These are phyloP conservation scores for Poeciliopsis infans DNA, from an alignment of 2,797 vertebrate species.

Conservation along the genomic window DNA sequence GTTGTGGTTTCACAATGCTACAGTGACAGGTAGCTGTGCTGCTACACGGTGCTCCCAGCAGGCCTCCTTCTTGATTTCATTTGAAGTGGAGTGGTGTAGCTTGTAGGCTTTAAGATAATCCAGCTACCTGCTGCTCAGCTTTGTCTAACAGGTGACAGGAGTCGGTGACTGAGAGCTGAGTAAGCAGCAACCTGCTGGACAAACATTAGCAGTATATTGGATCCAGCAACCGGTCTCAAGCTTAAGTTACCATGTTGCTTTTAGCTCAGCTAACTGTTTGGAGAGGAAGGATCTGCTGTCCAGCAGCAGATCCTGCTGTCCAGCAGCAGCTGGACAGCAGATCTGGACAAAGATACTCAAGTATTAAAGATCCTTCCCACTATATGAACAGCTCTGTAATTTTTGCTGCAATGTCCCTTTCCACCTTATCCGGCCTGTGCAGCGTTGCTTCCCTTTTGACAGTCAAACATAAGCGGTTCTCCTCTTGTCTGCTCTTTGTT, in stretches of 20 bases:
- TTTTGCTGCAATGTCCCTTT: not conserved
- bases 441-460: not conserved
- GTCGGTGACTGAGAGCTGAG: not conserved
- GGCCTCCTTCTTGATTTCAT: not conserved
- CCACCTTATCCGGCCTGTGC: not conserved
- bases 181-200: conserved; percentile 4
- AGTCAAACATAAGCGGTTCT: not conserved
- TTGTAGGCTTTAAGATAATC: conserved; percentile 19
- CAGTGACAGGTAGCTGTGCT: conserved; percentile 1
- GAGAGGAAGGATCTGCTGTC: conserved; percentile 25
- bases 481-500: not conserved
- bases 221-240: not conserved
- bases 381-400: conserved; percentile 22
- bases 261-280: conserved; percentile 15
- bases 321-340: too few species aligned
- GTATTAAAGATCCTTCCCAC: conserved; percentile 11
- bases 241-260: not conserved
- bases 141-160: conserved; percentile 15
- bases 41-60: not conserved
- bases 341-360: too few species aligned
- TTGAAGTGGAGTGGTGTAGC: conserved; percentile 4
- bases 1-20: not conserved
- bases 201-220: not conserved
- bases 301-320: too few species aligned
- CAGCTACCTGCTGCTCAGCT: conserved; percentile 10